These are phyloP conservation scores for Anoura caudifer DNA, from an alignment of 2,113 vertebrate species.

Conservation along the genomic window DNA sequence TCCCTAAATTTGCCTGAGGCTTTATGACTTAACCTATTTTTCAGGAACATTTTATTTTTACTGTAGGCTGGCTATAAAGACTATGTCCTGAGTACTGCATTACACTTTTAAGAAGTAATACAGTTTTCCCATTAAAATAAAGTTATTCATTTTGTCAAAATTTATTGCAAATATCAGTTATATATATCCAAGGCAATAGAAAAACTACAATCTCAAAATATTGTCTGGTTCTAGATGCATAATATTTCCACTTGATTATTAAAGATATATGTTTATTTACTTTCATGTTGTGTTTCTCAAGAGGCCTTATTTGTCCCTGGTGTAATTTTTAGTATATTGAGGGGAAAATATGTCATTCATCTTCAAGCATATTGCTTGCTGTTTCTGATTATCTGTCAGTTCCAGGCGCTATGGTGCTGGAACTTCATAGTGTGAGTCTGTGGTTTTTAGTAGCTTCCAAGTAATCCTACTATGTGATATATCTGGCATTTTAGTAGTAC, in stretches of 20 bases:
- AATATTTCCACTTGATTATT: conserved; percentile 37
- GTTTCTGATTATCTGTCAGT: neutral
- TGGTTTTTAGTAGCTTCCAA: neutral
- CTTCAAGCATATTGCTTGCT: neutral
- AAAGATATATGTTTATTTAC: conserved; percentile 38
- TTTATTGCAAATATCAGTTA: conserved; percentile 5
- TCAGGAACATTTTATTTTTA: conserved; percentile 48
- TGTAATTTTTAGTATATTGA: neutral
- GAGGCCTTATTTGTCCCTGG: neutral
- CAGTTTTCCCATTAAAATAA: conserved; percentile 43
- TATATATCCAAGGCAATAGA: conserved; percentile 29
- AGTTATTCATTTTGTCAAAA: conserved; percentile 52
- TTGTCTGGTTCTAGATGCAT: conserved; percentile 16
- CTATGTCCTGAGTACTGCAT: neutral
- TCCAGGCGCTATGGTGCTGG: neutral
- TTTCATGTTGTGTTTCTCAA: neutral
- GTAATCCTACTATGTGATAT: neutral
- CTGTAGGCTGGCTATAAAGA: conserved; percentile 26
- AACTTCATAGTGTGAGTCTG: neutral
- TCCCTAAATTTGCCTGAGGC: conserved; percentile 30
- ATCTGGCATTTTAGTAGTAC: neutral
- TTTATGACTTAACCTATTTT: conserved; percentile 41
- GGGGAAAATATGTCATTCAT: neutral
- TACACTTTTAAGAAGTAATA: conserved; percentile 46
- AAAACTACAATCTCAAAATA: conserved; percentile 20